Evolutionary conservation across 1,140 invertebrate genomes (phyloP).

Genomic region (Drosophila parvula): DNA sequence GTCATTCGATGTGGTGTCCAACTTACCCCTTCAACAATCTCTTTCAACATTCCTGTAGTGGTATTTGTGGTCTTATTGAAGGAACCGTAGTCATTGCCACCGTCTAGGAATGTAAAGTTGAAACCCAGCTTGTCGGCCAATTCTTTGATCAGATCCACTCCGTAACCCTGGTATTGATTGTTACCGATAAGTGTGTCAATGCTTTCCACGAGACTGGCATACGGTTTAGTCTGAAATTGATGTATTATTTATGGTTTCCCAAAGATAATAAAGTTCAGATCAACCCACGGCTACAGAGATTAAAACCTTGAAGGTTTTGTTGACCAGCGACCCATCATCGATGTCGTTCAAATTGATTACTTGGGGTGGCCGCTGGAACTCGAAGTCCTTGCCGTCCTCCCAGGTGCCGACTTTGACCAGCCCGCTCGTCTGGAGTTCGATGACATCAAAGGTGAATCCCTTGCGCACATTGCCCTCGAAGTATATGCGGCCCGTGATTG

Average conservation of each 20-base stretch:
- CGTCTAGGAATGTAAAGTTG: slow-evolving; percentile 92
- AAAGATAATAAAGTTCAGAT: slow-evolving; percentile 42
- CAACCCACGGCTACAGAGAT: slow-evolving; percentile 89
- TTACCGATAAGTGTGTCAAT: slow-evolving; percentile 89
- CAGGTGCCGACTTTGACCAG: slow-evolving; percentile 90
- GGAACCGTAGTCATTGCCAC: slow-evolving; percentile 90
- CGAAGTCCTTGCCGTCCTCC: slow-evolving; percentile 85
- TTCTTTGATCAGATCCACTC: slow-evolving; percentile 91
- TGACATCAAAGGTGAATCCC: slow-evolving; percentile 91
- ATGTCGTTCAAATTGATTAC: slow-evolving; percentile 52
- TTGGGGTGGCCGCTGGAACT: slow-evolving; percentile 65
- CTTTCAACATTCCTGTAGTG: slow-evolving; percentile 95
- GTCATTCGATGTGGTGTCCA: background rate
- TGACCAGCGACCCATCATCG: slow-evolving; percentile 87
- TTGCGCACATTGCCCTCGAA: slow-evolving; percentile 93
- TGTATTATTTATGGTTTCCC: background rate
- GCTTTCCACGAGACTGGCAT: slow-evolving; percentile 92
- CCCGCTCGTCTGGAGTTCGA: slow-evolving; percentile 89
- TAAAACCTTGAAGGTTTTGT: slow-evolving; percentile 93
- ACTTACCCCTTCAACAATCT: slow-evolving; percentile 91
- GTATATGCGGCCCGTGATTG: slow-evolving; percentile 91
- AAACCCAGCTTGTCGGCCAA: slow-evolving; percentile 91
- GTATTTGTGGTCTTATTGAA: slow-evolving; percentile 87
- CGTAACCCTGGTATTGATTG: slow-evolving; percentile 92
- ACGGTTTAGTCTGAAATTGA: slow-evolving; percentile 89